Percentiles rank a stretch among this genome's conserved stretches.
phyloP scores from a whole-genome alignment of 2,113 vertebrate species.

The Scomber colias region DNA sequence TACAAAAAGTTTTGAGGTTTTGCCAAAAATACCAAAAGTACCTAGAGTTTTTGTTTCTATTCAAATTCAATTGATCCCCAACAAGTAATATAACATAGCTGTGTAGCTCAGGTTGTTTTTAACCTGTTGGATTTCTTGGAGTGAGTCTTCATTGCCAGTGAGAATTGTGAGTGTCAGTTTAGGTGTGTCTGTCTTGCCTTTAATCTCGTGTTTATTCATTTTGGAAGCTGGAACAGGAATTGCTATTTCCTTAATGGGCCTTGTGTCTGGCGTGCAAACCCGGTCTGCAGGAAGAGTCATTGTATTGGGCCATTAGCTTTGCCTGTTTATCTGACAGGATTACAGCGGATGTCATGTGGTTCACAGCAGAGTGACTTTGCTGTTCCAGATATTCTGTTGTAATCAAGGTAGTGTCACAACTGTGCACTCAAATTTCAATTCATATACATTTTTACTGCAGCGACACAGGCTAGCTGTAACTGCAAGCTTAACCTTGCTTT shows the following conservation, averaged over 20 bases:
- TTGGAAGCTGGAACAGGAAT: background rate
- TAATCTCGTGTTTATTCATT: background rate
- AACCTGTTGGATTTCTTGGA: background rate
- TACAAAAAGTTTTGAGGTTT: no score
- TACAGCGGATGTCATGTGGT: background rate
- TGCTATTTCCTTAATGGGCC: background rate
- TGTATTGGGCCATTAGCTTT: background rate
- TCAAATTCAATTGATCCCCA: background rate
- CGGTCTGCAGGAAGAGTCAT: background rate
- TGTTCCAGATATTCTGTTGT: background rate
- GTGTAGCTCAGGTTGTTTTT: background rate
- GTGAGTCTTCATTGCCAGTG: background rate
- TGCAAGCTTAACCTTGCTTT: conserved; percentile 26
- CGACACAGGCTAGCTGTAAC: background rate
- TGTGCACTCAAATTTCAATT: background rate
- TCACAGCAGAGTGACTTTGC: background rate
- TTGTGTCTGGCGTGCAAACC: background rate
- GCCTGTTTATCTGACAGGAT: conserved; percentile 15
- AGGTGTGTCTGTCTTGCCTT: background rate
- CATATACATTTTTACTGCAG: conserved; percentile 2
- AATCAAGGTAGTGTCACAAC: background rate
- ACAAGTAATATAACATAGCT: background rate
- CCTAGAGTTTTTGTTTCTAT: no score
- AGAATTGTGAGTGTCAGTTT: background rate
- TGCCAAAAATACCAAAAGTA: no score